Conservation (phyloP, 2,888 invertebrate species). For the Drosophila nr. medialis region DNA sequence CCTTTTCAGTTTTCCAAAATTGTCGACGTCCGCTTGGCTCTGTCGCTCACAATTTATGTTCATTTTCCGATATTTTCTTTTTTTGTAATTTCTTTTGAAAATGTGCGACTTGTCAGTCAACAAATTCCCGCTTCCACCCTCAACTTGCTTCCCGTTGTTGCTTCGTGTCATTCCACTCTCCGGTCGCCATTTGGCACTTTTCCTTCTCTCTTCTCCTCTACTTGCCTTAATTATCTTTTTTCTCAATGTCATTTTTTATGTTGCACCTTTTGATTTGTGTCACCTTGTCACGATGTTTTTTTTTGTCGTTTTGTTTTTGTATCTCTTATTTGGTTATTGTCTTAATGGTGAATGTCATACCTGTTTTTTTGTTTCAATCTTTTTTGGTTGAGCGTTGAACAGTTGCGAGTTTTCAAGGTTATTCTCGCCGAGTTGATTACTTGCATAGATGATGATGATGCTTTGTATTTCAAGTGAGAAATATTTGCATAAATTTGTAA, state of each 20-base stretch:
- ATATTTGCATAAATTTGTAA: neutral
- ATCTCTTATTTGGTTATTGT: constrained; percentile 15
- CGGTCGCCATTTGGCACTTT: constrained; percentile 52
- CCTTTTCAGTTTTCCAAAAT: constrained; percentile 48
- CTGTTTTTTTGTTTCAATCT: constrained; percentile 48
- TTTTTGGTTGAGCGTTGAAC: constrained; percentile 45
- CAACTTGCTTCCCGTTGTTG: constrained; percentile 28
- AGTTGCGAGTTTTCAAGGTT: constrained; percentile 48
- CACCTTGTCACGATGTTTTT: constrained; percentile 38
- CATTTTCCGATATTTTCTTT: constrained; percentile 65
- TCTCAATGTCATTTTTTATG: constrained; percentile 77
- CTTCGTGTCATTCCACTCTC: constrained; percentile 65
- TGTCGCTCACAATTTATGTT: constrained; percentile 65
- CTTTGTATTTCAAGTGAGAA: neutral
- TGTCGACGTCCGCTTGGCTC: constrained; percentile 41
- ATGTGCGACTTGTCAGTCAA: constrained; percentile 81
- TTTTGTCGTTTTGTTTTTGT: constrained; percentile 10
- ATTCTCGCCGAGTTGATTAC: neutral
- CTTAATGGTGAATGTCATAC: constrained; percentile 49
- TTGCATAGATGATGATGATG: neutral
- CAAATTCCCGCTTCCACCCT: constrained; percentile 49
- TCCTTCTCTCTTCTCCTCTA: constrained; percentile 19
- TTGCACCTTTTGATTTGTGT: constrained; percentile 79
- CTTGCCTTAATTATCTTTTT: constrained; percentile 73
- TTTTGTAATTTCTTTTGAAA: constrained; percentile 72